phyloP scores from a whole-genome alignment of 2,888 invertebrate species.

The Leptopilina syphax region DNA sequence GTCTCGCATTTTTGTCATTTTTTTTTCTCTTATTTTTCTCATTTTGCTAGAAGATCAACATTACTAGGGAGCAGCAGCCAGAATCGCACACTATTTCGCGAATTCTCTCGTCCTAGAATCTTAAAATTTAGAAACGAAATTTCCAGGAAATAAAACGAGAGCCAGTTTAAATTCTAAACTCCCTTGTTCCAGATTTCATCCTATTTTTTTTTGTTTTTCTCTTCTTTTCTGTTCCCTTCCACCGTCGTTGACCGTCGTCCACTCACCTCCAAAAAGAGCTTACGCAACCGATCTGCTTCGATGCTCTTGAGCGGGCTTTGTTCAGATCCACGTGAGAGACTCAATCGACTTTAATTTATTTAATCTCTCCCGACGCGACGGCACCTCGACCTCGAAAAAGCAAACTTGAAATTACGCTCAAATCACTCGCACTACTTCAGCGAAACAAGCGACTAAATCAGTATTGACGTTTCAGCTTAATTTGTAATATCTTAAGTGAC shows the following conservation, averaged over 20 bases:
- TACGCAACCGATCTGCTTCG: conserved; percentile 59
- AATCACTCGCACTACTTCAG: conserved; percentile 33
- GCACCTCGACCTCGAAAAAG: conserved; percentile 51
- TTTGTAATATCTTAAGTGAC: not conserved
- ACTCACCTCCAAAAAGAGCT: conserved; percentile 42
- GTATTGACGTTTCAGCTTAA: conserved; percentile 34
- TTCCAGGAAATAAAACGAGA: conserved; percentile 70
- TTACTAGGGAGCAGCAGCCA: conserved; percentile 47
- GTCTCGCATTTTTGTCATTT: conserved; percentile 28
- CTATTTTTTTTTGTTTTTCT: conserved; percentile 29
- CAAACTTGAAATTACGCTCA: conserved; percentile 43
- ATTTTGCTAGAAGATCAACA: conserved; percentile 42
- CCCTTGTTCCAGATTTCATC: conserved; percentile 30
- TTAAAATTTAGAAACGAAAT: conserved; percentile 54
- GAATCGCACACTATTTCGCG: conserved; percentile 55
- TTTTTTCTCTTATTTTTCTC: conserved; percentile 26
- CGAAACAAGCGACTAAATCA: conserved; percentile 38
- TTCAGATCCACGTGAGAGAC: conserved; percentile 55
- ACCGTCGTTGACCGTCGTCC: not conserved
- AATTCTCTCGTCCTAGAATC: conserved; percentile 59
- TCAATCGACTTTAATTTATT: conserved; percentile 65
- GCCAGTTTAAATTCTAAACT: conserved; percentile 50
- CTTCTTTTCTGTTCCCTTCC: conserved; percentile 39
- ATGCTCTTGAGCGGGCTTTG: conserved; percentile 57
- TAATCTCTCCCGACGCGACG: conserved; percentile 58